Percentiles rank a stretch among this genome's conserved stretches.
These are phyloP conservation scores for Trematomus bernacchii DNA, from an alignment of 2,797 vertebrate species.

Conservation along the genomic window DNA sequence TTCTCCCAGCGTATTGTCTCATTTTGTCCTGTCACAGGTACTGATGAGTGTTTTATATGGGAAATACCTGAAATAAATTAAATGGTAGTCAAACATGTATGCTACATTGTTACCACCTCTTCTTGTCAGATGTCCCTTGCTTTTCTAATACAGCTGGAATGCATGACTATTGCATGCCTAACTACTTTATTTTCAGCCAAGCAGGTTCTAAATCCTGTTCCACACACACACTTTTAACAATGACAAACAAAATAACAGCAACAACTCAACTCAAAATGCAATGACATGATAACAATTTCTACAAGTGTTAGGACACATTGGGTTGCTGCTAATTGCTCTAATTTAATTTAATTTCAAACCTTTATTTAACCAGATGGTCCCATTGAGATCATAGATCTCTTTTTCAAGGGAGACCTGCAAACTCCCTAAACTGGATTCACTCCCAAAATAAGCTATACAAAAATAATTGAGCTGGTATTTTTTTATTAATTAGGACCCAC, in stretches of 20 bases:
- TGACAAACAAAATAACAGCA: slow-evolving; percentile 33
- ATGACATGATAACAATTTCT: background rate
- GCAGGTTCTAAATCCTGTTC: slow-evolving; percentile 54
- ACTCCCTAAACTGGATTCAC: background rate
- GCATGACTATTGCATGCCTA: background rate
- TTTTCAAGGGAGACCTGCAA: no score
- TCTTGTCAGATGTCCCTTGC: background rate
- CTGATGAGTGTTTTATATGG: background rate
- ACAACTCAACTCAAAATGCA: background rate
- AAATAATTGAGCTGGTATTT: background rate
- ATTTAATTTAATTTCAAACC: no score
- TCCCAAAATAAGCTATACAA: background rate
- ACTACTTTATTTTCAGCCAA: slow-evolving; percentile 30
- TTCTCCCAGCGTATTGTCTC: background rate
- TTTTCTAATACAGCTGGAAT: background rate
- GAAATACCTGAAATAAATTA: slow-evolving; percentile 5
- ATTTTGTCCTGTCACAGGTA: background rate
- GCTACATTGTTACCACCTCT: background rate
- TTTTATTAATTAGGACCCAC: slow-evolving; percentile 3
- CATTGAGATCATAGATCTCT: no score
- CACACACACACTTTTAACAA: background rate
- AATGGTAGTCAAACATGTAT: background rate
- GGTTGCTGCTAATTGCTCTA: background rate
- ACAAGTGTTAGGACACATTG: background rate
- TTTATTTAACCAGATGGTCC: no score